Percentiles rank a stretch among this genome's conserved stretches.
phyloP scores from a whole-genome alignment of 2,113 vertebrate species.

The Dolichotis patagonum region DNA sequence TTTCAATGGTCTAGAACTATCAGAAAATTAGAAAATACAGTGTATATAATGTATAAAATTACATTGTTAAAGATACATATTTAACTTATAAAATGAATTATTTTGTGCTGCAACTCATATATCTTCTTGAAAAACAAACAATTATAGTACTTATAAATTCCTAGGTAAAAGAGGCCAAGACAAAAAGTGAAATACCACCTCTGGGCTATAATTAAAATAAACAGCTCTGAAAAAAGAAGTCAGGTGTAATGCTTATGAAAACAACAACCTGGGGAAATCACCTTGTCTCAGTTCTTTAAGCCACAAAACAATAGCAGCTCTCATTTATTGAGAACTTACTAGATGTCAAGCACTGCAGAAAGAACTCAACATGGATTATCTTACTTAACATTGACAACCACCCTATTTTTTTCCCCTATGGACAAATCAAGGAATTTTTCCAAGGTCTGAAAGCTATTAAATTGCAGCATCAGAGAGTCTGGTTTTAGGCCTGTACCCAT shows the following conservation, averaged over 20 bases:
- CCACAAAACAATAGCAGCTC: slow-evolving; percentile 59
- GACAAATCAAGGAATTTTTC: slow-evolving; percentile 29
- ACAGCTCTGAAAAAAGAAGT: slow-evolving; percentile 36
- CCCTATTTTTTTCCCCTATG: background rate
- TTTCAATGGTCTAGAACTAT: slow-evolving; percentile 95
- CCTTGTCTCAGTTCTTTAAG: slow-evolving; percentile 17
- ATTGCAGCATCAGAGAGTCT: background rate
- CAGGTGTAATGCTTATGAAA: slow-evolving; percentile 45
- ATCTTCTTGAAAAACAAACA: slow-evolving; percentile 57
- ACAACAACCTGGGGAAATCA: slow-evolving; percentile 45
- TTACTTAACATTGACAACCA: slow-evolving; percentile 45
- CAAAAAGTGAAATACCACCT: slow-evolving; percentile 61
- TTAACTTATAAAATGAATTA: slow-evolving; percentile 78
- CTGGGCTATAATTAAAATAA: slow-evolving; percentile 27
- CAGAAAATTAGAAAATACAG: slow-evolving; percentile 80
- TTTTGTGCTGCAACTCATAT: background rate
- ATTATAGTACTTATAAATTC: slow-evolving; percentile 37
- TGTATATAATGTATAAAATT: slow-evolving; percentile 75
- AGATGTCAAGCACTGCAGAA: slow-evolving; percentile 20
- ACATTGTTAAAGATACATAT: slow-evolving; percentile 61
- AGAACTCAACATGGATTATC: background rate
- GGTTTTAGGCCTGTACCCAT: background rate
- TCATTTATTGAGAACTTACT: slow-evolving; percentile 75
- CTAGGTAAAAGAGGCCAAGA: slow-evolving; percentile 45
- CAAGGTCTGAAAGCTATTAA: slow-evolving; percentile 42